A percentile compares a stretch with the other conserved stretches of the same genome.
These are phyloP conservation scores for Hypomecis atomaria DNA, from an alignment of 2,888 invertebrate species.

Conservation along the genomic window DNA sequence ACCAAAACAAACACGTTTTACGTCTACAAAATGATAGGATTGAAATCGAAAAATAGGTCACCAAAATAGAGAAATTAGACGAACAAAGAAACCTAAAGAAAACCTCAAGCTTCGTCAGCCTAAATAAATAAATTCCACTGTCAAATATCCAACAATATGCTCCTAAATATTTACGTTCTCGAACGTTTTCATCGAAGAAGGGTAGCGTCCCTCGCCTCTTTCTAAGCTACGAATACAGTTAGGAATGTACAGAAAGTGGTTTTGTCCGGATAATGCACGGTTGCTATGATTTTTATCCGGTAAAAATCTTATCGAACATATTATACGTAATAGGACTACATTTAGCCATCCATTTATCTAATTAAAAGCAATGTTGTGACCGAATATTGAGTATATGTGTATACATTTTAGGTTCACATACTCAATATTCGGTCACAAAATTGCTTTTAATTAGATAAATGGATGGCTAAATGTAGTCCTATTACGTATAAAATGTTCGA, in stretches of 20 bases:
- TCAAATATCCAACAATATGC: constrained; percentile 28
- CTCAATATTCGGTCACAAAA: no score
- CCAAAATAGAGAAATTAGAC: constrained; percentile 1
- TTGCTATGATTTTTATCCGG: no score
- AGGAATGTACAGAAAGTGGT: constrained; percentile 1
- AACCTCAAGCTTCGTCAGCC: constrained; percentile 10
- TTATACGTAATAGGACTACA: no score
- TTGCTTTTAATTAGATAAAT: no score
- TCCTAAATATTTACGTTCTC: constrained; percentile 27
- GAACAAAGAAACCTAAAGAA: constrained; percentile 8
- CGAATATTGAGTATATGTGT: no score
- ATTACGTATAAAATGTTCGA: no score
- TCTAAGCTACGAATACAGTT: neutral
- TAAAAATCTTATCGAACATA: no score
- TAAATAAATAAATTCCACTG: constrained; percentile 27
- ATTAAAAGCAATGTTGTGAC: no score
- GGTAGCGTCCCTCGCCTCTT: constrained; percentile 9
- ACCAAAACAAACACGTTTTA: neutral
- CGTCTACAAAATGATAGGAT: neutral
- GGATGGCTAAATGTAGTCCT: no score
- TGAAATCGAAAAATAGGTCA: neutral
- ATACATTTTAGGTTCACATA: no score
- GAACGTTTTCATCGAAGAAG: constrained; percentile 21
- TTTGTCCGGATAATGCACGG: neutral
- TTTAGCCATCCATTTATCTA: no score